Conservation (phyloP, 2,797 vertebrate genomes). For the Malurus splendens region DNA sequence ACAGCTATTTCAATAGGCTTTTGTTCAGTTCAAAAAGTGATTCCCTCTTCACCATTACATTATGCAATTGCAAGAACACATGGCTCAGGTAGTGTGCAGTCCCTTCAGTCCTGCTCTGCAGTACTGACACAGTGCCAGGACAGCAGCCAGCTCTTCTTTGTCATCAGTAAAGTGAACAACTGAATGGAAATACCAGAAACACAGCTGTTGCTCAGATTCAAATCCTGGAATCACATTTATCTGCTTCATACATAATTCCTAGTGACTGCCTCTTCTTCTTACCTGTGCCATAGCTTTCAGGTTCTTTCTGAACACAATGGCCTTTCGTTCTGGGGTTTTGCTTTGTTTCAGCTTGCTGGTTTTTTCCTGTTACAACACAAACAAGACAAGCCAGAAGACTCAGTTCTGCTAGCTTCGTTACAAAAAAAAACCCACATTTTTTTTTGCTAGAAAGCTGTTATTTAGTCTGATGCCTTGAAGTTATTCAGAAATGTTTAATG, state of each 20-base stretch:
- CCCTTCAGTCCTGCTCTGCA: not conserved
- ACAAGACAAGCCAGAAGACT: conserved; percentile 6
- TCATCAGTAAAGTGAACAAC: not conserved
- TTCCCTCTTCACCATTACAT: not conserved
- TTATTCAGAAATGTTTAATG: not conserved
- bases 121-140: not conserved
- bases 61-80: accelerated
- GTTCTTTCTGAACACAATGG: conserved; percentile 53
- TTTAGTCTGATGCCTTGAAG: not conserved
- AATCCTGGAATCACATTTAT: not conserved
- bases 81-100: not conserved
- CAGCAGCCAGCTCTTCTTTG: not conserved
- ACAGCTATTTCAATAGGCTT: not conserved
- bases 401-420: not conserved
- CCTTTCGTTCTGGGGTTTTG: conserved; percentile 46
- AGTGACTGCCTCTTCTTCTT: not conserved
- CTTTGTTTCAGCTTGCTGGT: conserved; percentile 44
- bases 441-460: not conserved
- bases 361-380: conserved; percentile 58
- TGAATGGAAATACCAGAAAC: not conserved
- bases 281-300: conserved; percentile 65
- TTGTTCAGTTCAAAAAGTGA: not conserved
- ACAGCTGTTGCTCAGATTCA: not conserved
- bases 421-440: not conserved
- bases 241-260: not conserved